Evolutionary conservation across 1,140 invertebrate species (phyloP), one percentile per base, ranked within the genome.

Genomic region (Kradibia gibbosae): DNA sequence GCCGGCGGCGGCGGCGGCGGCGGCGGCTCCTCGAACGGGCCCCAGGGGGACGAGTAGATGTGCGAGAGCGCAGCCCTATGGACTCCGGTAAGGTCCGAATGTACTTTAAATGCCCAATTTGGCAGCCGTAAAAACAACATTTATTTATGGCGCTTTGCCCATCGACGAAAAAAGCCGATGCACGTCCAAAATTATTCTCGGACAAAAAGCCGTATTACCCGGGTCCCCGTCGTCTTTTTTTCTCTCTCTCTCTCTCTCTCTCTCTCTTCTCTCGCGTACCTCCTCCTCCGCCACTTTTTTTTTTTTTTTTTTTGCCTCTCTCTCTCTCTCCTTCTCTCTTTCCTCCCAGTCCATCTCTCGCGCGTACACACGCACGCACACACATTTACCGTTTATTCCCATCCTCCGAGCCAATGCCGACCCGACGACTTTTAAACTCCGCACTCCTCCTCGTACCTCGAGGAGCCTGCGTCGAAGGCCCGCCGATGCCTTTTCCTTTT

Each of bases 111-210:
- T 87, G 89, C 87, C 89, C 90, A 91, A 91, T 90, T 91, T 91
- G 87, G 88, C 88, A 89, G 89, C 88, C 88, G 88, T 90, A 91
- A 91, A 90, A 91, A 88, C 88, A 90, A 88, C 89, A 89, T 91
- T 91, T 90, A 91, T 91, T 91, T 90, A 90, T 89, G 89, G 86
- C 87, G 82, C 85, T 87, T 88, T 83, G 87, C 81, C 87, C 89
- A 87, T 89, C 86, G 84, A 84, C 86, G 86, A 88, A 89, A 89
- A 90, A 81, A 88, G 87, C 82, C 85, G 84, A 87, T 84, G 85
- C 86, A 81, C 82, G 82, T 84, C 86, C 62, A 53, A 70, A 81
- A 81, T 91, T 90, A 89, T 87, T 85, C 83, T 78, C 82, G 75
- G 57, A 80, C 85, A 89, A 88, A 88, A 87, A 86, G 77, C 74